Conservation (phyloP, 2,797 vertebrate species). For the Mycteria americana region DNA sequence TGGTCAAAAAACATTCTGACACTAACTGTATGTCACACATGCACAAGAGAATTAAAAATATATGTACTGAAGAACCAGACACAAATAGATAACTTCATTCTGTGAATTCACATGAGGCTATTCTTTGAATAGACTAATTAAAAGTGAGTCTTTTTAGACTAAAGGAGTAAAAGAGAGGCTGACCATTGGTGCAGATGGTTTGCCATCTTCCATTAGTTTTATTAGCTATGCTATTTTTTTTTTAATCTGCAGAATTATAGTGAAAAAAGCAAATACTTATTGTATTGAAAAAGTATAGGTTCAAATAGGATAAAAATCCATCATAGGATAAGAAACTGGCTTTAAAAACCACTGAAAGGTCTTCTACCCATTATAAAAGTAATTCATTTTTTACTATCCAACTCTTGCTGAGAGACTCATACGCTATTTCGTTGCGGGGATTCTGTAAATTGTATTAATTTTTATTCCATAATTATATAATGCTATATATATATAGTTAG, state of each 20-base stretch:
- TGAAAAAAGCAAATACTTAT: background rate
- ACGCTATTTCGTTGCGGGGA: background rate
- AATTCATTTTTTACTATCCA: background rate
- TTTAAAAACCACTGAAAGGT: background rate
- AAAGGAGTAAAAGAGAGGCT: background rate
- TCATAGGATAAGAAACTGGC: background rate
- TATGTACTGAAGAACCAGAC: background rate
- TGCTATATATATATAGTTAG: background rate
- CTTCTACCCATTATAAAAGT: background rate
- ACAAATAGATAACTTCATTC: background rate
- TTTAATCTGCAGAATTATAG: background rate
- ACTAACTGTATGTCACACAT: background rate
- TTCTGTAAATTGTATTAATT: background rate
- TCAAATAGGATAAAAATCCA: background rate
- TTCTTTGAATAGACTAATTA: background rate
- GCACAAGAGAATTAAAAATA: background rate
- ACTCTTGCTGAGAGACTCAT: background rate
- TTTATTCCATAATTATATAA: background rate
- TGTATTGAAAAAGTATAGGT: background rate
- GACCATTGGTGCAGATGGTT: background rate
- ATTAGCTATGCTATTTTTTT: background rate
- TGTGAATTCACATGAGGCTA: background rate
- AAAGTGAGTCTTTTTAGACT: background rate
- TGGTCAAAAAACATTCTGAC: background rate
- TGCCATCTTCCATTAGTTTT: background rate